These are phyloP conservation scores for Hoplodrina ambigua DNA, from an alignment of 2,888 invertebrate genomes.

Conservation along the genomic window DNA sequence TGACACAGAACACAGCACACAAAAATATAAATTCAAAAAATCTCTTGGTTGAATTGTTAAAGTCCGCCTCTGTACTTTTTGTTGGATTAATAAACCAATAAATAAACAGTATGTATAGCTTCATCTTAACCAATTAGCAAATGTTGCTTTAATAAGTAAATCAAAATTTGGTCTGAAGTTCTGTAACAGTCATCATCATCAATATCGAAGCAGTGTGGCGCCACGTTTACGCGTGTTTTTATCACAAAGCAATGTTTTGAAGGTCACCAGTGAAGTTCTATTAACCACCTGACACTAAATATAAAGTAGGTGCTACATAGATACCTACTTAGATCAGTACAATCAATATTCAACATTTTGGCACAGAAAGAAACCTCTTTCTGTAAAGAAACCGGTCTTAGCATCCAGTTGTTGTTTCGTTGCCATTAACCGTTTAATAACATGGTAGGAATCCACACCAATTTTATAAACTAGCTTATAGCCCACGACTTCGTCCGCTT, in stretches of 20 bases:
- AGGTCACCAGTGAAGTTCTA: conserved; percentile 32
- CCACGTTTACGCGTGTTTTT: conserved; percentile 6
- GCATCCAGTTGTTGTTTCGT: conserved; percentile 41
- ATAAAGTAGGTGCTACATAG: conserved; percentile 2
- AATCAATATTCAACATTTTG: conserved; percentile 20
- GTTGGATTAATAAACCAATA: too few species aligned
- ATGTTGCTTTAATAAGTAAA: background rate
- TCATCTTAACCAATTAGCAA: background rate
- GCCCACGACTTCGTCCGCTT: too few species aligned
- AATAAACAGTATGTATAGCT: too few species aligned
- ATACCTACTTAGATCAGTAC: background rate
- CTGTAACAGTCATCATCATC: background rate
- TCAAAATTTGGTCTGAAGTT: conserved; percentile 12
- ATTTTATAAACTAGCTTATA: background rate
- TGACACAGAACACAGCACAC: too few species aligned
- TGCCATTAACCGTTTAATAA: conserved; percentile 26
- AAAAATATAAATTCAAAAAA: too few species aligned
- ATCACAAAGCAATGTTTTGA: conserved; percentile 30
- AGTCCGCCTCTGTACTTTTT: too few species aligned
- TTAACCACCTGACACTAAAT: conserved; percentile 37
- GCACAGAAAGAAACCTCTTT: conserved; percentile 11
- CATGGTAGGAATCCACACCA: background rate
- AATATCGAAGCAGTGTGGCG: background rate
- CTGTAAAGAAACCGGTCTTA: conserved; percentile 44
- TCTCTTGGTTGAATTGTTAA: too few species aligned